Evolutionary conservation across 2,888 invertebrate species (phyloP).

Genomic region (Enchytraeus crypticus): DNA sequence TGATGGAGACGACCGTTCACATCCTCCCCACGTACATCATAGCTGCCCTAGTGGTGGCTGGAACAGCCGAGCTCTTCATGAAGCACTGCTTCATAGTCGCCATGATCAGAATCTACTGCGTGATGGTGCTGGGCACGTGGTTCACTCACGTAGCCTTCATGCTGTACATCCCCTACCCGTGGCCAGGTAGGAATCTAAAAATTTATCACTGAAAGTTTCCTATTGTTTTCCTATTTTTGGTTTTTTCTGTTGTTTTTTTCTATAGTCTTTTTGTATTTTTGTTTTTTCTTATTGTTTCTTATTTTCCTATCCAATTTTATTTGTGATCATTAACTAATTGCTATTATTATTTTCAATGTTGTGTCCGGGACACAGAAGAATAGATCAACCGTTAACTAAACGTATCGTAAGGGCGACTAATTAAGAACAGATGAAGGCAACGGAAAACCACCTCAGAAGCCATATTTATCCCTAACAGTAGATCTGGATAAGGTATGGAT

Average conservation of each 20-base stretch:
- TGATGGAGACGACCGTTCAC: slow-evolving; percentile 28
- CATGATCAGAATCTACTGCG: slow-evolving; percentile 23
- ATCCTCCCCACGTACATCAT: slow-evolving; percentile 28
- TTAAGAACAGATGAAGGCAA: no score
- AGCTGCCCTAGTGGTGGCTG: slow-evolving; percentile 14
- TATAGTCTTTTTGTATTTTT: not conserved
- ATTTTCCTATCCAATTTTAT: no score
- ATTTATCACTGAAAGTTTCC: not conserved
- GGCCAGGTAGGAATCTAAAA: slow-evolving; percentile 23
- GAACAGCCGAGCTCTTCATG: slow-evolving; percentile 21
- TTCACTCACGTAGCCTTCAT: slow-evolving; percentile 33
- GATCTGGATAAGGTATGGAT: no score
- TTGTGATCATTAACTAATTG: no score
- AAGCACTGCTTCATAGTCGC: slow-evolving; percentile 24
- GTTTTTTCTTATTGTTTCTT: not conserved
- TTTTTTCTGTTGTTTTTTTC: not conserved
- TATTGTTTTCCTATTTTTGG: not conserved
- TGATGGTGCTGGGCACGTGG: slow-evolving; percentile 34
- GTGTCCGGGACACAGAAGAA: no score
- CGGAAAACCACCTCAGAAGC: no score
- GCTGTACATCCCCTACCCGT: slow-evolving; percentile 28
- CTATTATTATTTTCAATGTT: no score
- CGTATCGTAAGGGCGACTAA: no score
- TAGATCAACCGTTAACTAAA: no score
- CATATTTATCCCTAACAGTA: no score